Evolutionary conservation across 2,113 vertebrate genomes (phyloP), one percentile per base, ranked within the genome.

Genomic region (Nesogale talazaci): DNA sequence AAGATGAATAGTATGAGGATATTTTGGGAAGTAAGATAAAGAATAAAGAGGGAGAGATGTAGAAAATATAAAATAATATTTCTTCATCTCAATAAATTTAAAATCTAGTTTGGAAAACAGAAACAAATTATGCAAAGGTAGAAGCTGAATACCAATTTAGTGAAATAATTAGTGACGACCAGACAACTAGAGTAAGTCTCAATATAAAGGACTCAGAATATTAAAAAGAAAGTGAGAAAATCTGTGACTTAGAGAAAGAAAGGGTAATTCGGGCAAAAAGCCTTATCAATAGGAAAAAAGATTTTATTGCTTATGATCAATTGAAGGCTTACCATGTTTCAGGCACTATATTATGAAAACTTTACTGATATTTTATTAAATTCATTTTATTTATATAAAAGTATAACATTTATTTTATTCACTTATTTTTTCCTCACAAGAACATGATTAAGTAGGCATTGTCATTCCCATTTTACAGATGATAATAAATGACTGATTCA

Each of bases 241-340:
- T 36, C 59, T 70, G 92, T 94, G 29, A 78, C 77, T 86, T 82
- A 85, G 83, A 15, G 61, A 93, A 95, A 67, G 83, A 86, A 92
- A 19, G 6, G 52, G 7, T 22, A 93, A 34, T 65, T 20, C 61
- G 63, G 72, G 22, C 23, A 27, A 87, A 86, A 89, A 91, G 65
- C 46, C n/a, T 72, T 76, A 38, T 12, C 16, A 19, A 36, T 65
- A 52, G 56, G 38, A 80, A 52, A 78, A 84, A 83, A 80, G 1
- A n/a, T 77, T 83, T 74, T 42, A 72, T 52, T 52, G 46, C 8
- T 89, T 91, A 59, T 89, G 20, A 76, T 91, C 86, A 83, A 46
- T 40, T 20, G 52, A 90, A 89, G 25, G 3, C 4, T 70, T 90
- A 7, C 23, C 11, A 15, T 84, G 3, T 89, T 93, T 12, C 19